phyloP scores from a whole-genome alignment of 2,797 vertebrate species.

The Labeo calbasu region DNA sequence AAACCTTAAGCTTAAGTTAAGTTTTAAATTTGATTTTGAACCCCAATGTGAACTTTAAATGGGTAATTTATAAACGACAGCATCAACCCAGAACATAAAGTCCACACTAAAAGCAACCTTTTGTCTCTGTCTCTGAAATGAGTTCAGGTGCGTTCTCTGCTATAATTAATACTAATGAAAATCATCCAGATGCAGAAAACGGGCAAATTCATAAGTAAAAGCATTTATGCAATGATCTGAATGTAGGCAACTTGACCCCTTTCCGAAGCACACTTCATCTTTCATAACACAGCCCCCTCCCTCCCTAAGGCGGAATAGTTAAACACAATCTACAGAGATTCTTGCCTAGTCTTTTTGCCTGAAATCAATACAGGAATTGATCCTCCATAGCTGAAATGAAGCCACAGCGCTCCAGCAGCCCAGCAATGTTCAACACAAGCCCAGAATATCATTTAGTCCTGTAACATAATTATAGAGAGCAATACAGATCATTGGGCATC shows the following conservation, averaged over 20 bases:
- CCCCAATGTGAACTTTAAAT: conserved; percentile 1
- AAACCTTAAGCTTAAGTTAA: background rate
- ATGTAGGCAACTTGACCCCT: conserved; percentile 57
- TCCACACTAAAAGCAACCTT: background rate
- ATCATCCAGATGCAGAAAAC: conserved; percentile 34
- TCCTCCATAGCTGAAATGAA: conserved; percentile 62
- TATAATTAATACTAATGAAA: conserved; percentile 37
- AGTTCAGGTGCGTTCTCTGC: background rate
- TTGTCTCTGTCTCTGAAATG: background rate
- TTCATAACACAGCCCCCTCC: conserved; percentile 59
- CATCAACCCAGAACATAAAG: background rate
- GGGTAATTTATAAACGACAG: background rate
- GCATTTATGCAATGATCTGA: conserved; percentile 47
- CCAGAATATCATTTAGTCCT: conserved; percentile 62
- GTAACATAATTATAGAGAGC: conserved; percentile 56
- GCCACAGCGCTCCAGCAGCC: conserved; percentile 51
- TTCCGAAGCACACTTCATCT: conserved; percentile 54
- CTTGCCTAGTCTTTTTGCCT: conserved; percentile 55
- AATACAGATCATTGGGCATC: conserved; percentile 48
- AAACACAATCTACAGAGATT: conserved; percentile 59
- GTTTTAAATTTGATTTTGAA: background rate
- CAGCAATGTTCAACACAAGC: conserved; percentile 59
- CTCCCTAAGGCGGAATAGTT: conserved; percentile 58
- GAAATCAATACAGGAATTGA: conserved; percentile 67
- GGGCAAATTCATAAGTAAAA: conserved; percentile 36